phyloP scores from a whole-genome alignment of 2,888 invertebrate species.

The Lasiommata megera region DNA sequence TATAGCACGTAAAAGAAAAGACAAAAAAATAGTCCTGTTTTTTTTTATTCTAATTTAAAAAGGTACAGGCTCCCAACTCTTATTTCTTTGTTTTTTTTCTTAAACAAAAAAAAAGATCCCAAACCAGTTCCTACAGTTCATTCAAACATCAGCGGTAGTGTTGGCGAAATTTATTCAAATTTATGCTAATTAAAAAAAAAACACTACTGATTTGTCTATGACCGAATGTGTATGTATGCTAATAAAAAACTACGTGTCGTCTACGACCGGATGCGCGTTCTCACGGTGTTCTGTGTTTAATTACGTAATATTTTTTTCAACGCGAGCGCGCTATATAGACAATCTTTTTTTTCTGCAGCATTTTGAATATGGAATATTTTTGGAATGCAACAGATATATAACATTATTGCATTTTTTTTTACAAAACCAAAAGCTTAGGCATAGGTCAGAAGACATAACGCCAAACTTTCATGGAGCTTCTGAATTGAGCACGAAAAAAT shows the following conservation, averaged over 20 bases:
- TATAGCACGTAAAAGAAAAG: neutral
- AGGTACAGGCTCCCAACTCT: neutral
- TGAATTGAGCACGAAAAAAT: too few relatives aligned
- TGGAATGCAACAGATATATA: too few relatives aligned
- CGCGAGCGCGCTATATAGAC: neutral
- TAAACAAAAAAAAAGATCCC: neutral
- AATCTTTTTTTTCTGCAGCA: neutral
- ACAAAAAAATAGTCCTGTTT: neutral
- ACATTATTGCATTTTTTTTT: too few relatives aligned
- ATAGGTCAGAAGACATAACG: too few relatives aligned
- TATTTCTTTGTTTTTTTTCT: conserved; percentile 13
- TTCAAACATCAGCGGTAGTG: conserved; percentile 10
- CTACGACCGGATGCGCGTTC: conserved; percentile 13
- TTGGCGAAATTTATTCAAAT: conserved; percentile 27
- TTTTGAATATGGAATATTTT: too few relatives aligned
- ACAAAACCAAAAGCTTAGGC: too few relatives aligned
- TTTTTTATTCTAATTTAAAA: neutral
- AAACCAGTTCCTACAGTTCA: conserved; percentile 14
- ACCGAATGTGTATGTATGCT: neutral
- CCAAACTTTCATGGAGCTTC: too few relatives aligned
- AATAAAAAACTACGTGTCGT: conserved; percentile 1
- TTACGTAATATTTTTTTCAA: neutral
- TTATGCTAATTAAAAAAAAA: conserved; percentile 14
- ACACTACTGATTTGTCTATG: conserved; percentile 6
- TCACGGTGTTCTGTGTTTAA: conserved; percentile 6